Evolutionary conservation across 2,797 vertebrate species (phyloP), one percentile per base, ranked within the genome.

Genomic region (Oryzias sinensis): DNA sequence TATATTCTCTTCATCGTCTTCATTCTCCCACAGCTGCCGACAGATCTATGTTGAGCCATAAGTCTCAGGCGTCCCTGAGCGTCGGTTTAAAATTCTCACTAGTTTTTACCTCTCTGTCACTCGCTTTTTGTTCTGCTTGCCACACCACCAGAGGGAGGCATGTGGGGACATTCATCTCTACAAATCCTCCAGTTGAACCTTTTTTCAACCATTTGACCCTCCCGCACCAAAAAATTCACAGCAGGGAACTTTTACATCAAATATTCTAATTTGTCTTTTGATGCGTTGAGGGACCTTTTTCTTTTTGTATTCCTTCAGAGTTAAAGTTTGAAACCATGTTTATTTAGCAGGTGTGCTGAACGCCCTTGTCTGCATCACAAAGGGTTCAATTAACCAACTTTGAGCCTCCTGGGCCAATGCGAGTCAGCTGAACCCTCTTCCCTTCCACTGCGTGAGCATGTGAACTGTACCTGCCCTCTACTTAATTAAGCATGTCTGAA

Each of bases 101-200:
- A 48, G 71, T 82, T 89, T 82, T 87, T 88, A 89, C 88, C 88
- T 89, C 85, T 90, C 82, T 70, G 87, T 91, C 88, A 87, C 66
- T 77, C 14, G 56, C 79, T 77, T 79, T 77, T 60, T 68, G 20
- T 81, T 72, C 78, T 60, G 59, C 79, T 76, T 65, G 71, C 76
- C 69, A 65, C 52, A 43, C 74, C 76, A 82, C 83, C 80, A 77
- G 82, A 74, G 65, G 77, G 76, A 80, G 79, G 75, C 67, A 71
- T n/a, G n/a, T 53, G 53, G 55, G 65, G 71, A 65, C 70, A 86
- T 91, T 78, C 76, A 77, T 91, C 87, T 90, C 87, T 70, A 89
- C 71, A 69, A 69, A 85, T 58, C 65, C 65, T 80, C 74, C 68
- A 56, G 80, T 86, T 82, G 74, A 85, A 83, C 81, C 56, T 58